Conservation (phyloP, 2,888 invertebrate species). For the Erannis defoliaria region DNA sequence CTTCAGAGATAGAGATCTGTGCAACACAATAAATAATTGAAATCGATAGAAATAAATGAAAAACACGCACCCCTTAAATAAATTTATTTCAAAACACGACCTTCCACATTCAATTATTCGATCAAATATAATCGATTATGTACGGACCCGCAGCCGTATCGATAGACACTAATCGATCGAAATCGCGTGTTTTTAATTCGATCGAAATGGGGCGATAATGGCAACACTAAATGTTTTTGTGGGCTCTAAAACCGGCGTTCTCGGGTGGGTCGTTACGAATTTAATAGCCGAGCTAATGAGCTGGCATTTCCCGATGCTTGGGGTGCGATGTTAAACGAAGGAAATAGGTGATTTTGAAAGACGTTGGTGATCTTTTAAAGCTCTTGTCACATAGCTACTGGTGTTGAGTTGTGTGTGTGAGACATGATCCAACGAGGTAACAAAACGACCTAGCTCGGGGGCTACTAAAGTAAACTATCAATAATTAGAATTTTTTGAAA, state of each 20-base stretch:
- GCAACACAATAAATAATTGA: neutral
- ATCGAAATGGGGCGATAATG: slow-evolving; percentile 45
- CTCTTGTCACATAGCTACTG: neutral
- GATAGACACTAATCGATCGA: slow-evolving; percentile 32
- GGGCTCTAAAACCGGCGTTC: slow-evolving; percentile 44
- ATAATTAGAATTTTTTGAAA: too few relatives aligned
- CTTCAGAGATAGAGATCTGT: neutral
- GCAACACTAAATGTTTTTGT: slow-evolving; percentile 54
- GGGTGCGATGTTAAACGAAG: slow-evolving; percentile 21
- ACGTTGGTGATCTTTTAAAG: slow-evolving; percentile 3
- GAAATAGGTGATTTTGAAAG: slow-evolving; percentile 14
- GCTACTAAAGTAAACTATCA: too few relatives aligned
- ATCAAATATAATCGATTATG: slow-evolving; percentile 25
- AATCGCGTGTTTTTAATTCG: slow-evolving; percentile 35
- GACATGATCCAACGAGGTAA: neutral
- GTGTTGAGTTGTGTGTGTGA: too few relatives aligned
- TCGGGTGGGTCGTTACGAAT: slow-evolving; percentile 54
- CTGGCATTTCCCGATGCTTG: slow-evolving; percentile 43
- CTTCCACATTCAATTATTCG: slow-evolving; percentile 20
- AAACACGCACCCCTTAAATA: slow-evolving; percentile 10
- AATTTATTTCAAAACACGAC: neutral
- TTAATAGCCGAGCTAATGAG: slow-evolving; percentile 62
- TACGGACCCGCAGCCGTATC: slow-evolving; percentile 27
- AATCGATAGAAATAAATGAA: neutral
- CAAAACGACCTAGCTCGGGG: neutral